phyloP scores from a whole-genome alignment of 2,113 vertebrate genomes.

The Coreoperca whiteheadi region DNA sequence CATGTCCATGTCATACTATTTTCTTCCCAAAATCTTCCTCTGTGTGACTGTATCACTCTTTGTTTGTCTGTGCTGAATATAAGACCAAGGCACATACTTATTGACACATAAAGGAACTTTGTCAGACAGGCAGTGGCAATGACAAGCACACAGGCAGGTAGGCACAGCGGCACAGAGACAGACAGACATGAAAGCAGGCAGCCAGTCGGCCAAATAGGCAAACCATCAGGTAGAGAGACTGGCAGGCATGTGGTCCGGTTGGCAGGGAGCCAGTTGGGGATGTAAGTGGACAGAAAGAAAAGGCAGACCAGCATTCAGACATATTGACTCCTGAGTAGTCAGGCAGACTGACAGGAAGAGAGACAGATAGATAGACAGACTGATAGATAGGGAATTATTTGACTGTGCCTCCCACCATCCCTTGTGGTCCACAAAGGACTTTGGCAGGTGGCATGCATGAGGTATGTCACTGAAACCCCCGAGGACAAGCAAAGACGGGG shows the following conservation, averaged over 20 bases:
- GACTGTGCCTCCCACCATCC: conserved; percentile 43
- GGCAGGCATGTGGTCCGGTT: conserved; percentile 50
- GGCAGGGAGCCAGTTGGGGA: conserved; percentile 51
- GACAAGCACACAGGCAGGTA: conserved; percentile 36
- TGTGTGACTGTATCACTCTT: background rate
- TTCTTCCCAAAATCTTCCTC: background rate
- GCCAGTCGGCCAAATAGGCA: conserved; percentile 44
- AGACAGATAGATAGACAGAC: conserved; percentile 42
- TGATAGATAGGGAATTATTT: conserved; percentile 56
- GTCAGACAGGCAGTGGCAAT: conserved; percentile 14
- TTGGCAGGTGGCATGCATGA: conserved; percentile 42
- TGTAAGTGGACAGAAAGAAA: conserved; percentile 63
- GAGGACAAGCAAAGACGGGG: conserved; percentile 15
- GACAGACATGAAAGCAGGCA: conserved; percentile 47
- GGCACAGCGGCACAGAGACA: conserved; percentile 4
- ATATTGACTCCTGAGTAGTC: conserved; percentile 55
- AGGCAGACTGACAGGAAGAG: conserved; percentile 51
- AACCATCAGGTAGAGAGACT: conserved; percentile 52
- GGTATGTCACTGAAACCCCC: conserved; percentile 49
- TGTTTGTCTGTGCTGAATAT: background rate
- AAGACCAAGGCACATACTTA: background rate
- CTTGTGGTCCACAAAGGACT: conserved; percentile 48
- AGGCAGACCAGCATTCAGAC: conserved; percentile 58
- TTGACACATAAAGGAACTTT: conserved; percentile 10
- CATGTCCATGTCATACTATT: background rate